Evolutionary conservation across 2,113 vertebrate genomes (phyloP).

Genomic region (Microcebus lehilahytsara): DNA sequence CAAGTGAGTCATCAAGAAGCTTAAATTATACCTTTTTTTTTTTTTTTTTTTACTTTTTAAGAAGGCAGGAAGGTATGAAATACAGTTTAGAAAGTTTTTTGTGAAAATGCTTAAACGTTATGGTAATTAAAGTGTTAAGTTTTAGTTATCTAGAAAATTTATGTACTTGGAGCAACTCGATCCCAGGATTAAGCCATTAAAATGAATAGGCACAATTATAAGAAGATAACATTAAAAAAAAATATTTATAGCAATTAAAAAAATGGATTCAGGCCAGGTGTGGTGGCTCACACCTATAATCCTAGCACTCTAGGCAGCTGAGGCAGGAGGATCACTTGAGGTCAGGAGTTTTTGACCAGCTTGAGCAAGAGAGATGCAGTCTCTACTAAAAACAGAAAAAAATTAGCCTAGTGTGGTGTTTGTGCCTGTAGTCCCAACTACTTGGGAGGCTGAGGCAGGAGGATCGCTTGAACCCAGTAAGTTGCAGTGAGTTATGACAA

Average conservation of each 20-base stretch:
- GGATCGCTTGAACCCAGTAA: no score
- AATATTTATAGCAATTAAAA: neutral
- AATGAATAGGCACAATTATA: neutral
- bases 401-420: no score
- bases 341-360: no score
- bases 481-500: no score
- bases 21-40: neutral
- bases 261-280: neutral
- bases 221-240: neutral
- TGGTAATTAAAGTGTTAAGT: neutral
- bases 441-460: no score
- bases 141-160: neutral
- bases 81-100: slow-evolving; percentile 8
- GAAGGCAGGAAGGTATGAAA: neutral
- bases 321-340: no score
- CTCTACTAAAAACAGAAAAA: no score
- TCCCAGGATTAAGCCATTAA: neutral
- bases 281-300: no score
- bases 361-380: no score
- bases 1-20: neutral
- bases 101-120: slow-evolving; percentile 19
- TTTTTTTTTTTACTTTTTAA: neutral
- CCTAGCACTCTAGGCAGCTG: no score
- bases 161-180: neutral
- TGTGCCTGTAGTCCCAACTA: no score